Conservation (phyloP, 2,113 vertebrate species). For the Xiphophorus hellerii region DNA sequence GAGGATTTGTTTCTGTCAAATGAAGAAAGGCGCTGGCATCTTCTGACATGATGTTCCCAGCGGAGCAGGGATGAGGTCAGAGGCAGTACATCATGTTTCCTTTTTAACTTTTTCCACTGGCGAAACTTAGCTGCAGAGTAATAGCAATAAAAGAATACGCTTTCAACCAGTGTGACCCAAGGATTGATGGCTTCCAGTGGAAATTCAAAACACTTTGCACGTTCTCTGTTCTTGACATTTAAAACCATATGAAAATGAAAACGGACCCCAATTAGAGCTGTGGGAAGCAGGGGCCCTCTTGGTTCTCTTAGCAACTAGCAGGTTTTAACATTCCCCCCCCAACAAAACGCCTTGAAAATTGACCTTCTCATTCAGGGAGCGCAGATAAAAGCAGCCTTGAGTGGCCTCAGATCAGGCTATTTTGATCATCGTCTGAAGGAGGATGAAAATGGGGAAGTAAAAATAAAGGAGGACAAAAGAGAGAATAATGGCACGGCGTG, state of each 20-base stretch:
- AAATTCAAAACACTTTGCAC: constrained; percentile 62
- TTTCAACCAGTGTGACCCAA: constrained; percentile 41
- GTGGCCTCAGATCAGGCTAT: constrained; percentile 56
- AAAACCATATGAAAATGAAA: constrained; percentile 71
- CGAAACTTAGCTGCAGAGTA: constrained; percentile 4
- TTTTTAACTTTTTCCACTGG: neutral
- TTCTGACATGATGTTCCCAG: constrained; percentile 62
- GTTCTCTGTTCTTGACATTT: constrained; percentile 71
- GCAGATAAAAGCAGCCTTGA: constrained; percentile 58
- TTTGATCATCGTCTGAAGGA: constrained; percentile 48
- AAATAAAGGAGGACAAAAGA: constrained; percentile 34
- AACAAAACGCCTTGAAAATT: constrained; percentile 54
- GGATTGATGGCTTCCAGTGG: constrained; percentile 37
- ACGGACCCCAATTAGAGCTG: constrained; percentile 70
- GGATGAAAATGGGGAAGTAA: constrained; percentile 53
- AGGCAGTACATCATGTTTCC: constrained; percentile 36
- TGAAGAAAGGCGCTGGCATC: constrained; percentile 55
- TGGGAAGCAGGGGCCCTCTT: constrained; percentile 31
- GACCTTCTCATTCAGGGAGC: constrained; percentile 56
- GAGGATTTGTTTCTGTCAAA: constrained; percentile 69
- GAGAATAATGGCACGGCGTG: constrained; percentile 38
- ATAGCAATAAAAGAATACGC: constrained; percentile 50
- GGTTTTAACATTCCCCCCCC: constrained; percentile 44
- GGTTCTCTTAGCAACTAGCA: constrained; percentile 53
- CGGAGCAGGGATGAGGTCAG: constrained; percentile 56